Evolutionary conservation across 2,888 invertebrate species (phyloP).

Genomic region (Lampropteryx suffumata): DNA sequence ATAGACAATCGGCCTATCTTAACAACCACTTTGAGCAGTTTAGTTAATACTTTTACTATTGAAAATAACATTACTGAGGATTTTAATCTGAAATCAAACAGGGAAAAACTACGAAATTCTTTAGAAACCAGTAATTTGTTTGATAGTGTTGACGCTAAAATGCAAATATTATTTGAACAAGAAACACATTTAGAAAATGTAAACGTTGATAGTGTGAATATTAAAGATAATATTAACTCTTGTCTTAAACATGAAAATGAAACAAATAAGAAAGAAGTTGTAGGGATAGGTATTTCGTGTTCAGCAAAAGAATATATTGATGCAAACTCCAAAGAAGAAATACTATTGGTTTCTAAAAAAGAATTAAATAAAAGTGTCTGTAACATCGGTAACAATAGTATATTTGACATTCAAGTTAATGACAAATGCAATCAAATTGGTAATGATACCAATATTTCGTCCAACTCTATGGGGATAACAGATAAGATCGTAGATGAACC

Average conservation of each 20-base stretch:
- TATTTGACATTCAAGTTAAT: not conserved
- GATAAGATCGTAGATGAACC: not conserved
- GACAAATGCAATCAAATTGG: not conserved
- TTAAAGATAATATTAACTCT: not conserved
- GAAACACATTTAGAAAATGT: not conserved
- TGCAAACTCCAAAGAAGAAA: not conserved
- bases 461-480: not conserved
- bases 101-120: not conserved
- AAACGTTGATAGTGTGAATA: not conserved
- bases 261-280: not conserved
- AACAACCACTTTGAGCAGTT: not conserved
- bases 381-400: not conserved
- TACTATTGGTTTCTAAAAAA: not conserved
- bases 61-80: not conserved
- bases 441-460: not conserved
- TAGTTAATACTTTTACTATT: not conserved
- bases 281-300: not conserved
- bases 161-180: constrained; percentile 16
- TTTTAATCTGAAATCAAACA: not conserved
- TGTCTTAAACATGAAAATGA: not conserved
- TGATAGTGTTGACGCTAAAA: constrained; percentile 15
- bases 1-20: not conserved
- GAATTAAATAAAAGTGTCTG: not conserved
- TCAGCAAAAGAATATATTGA: not conserved
- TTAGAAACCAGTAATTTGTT: not conserved